phyloP scores from a whole-genome alignment of 2,113 vertebrate species.

The Tachycineta bicolor region DNA sequence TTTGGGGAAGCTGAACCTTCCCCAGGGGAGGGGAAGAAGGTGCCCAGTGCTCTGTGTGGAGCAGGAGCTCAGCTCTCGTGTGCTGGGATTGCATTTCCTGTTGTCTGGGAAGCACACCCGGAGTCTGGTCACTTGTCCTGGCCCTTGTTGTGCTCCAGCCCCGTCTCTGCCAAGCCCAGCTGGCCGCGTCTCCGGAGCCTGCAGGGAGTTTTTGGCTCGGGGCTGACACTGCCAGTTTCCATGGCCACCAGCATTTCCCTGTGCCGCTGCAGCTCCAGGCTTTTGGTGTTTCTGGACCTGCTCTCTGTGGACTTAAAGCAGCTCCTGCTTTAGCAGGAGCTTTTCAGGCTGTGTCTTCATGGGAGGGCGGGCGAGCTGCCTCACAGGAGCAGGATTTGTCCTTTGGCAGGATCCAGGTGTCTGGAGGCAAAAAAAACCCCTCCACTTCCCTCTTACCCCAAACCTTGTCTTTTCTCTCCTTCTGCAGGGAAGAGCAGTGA shows the following conservation, averaged over 20 bases:
- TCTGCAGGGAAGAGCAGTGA: slow-evolving; percentile 87
- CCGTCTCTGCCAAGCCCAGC: not conserved
- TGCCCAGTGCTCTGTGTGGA: not conserved
- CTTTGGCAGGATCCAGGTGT: rapidly evolving
- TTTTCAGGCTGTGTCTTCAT: not conserved
- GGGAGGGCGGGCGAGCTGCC: not conserved
- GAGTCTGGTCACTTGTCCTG: not conserved
- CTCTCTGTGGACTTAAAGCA: not conserved
- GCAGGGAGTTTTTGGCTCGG: not conserved
- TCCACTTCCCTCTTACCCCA: not conserved
- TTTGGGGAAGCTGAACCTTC: not conserved
- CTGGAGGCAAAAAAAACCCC: rapidly evolving
- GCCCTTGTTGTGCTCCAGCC: not conserved
- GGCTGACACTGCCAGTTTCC: not conserved
- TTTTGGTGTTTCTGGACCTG: not conserved
- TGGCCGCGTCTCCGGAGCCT: not conserved
- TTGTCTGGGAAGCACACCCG: rapidly evolving
- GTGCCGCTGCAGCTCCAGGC: not conserved
- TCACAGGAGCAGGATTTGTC: rapidly evolving
- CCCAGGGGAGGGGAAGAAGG: not conserved
- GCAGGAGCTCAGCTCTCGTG: not conserved
- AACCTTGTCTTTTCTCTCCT: not conserved
- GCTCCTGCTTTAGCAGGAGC: not conserved
- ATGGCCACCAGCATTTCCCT: not conserved
- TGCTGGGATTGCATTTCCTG: not conserved